A percentile compares a stretch with the other conserved stretches of the same genome.
Evolutionary conservation across 1,140 invertebrate genomes (phyloP).

Genomic region (Drosophila sproati): DNA sequence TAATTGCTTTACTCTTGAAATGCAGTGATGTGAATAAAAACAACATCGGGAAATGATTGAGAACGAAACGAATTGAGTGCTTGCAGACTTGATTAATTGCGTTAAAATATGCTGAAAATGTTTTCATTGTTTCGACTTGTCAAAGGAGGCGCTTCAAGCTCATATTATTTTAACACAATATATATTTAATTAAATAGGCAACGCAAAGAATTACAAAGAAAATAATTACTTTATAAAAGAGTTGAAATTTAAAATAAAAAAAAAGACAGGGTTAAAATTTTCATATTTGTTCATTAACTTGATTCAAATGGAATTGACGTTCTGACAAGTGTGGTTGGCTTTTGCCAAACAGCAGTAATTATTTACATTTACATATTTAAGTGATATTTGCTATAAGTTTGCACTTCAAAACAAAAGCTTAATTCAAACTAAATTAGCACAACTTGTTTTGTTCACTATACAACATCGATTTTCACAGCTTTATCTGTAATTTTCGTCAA

Average conservation of each 20-base stretch:
- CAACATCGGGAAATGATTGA: slow-evolving; percentile 37
- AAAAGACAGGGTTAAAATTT: too few species aligned
- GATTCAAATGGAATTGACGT: too few species aligned
- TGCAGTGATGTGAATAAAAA: slow-evolving; percentile 34
- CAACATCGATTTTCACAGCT: not conserved
- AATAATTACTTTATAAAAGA: too few species aligned
- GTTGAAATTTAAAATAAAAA: too few species aligned
- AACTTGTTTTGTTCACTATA: not conserved
- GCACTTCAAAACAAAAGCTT: too few species aligned
- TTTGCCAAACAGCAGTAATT: too few species aligned
- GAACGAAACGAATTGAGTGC: slow-evolving; percentile 26
- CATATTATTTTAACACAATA: not conserved
- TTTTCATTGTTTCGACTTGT: slow-evolving; percentile 48
- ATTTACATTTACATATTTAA: too few species aligned
- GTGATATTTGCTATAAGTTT: too few species aligned
- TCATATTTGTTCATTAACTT: too few species aligned
- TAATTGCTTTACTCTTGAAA: slow-evolving; percentile 57
- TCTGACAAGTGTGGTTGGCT: too few species aligned
- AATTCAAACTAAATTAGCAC: not conserved
- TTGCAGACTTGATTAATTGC: slow-evolving; percentile 54
- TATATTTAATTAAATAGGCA: too few species aligned
- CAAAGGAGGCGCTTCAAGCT: slow-evolving; percentile 1
- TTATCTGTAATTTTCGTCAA: not conserved
- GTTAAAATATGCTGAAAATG: slow-evolving; percentile 50
- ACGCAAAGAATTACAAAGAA: not conserved